Base-by-base conservation (phyloP, 1,140 invertebrate species). In the Temnothorax curvispinosus region DNA sequence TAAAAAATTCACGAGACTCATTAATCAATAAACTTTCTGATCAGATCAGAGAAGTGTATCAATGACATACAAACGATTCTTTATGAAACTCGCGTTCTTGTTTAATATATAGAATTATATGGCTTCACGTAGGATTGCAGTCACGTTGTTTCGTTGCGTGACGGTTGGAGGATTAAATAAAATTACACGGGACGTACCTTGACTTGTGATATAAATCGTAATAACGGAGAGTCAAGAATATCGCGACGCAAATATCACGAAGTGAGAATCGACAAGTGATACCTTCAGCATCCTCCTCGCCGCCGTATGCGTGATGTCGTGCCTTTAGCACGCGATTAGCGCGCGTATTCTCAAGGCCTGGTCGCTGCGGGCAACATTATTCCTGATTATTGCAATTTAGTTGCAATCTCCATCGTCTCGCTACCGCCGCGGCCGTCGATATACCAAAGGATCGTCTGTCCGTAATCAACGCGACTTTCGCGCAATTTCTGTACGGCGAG, bases 181-280 rank as follows among this genome's bases (percentile, higher is more conserved):
- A 75, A 75, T 75, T 74, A 13, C 41, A 41, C 54, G 32, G 21
- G 35, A 27, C n/a, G 21, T 65, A 58, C 15, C 15, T 82, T 71
- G 47, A 44, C 9, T 47, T 44, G 21, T 11, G 41, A 44, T 52
- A 52, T 52, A 52, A 67, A 86, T 77, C 6, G 44, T 27, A 41
- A 52, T 58, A 85, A 76, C 3, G 44, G 41, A 74, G n/a, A 35
- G 27, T 64, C 50, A 38, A 27, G 35, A 38, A 56, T 47, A 32
- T 15, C 27, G 13, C 0, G 71, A 54, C 11, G 50, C 38, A 3
- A 82, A 35, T 47, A 62, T 52, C 21, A 50, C 64, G 13, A 27
- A 58, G 13, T 52, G 75, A 84, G 85, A 64, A 90, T 88, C 77
- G 64, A 58, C 75, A 21, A 62, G 67, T 72, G 86, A 88, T 85